phyloP scores from a whole-genome alignment of 2,888 invertebrate genomes.

The Sisyra nigra region DNA sequence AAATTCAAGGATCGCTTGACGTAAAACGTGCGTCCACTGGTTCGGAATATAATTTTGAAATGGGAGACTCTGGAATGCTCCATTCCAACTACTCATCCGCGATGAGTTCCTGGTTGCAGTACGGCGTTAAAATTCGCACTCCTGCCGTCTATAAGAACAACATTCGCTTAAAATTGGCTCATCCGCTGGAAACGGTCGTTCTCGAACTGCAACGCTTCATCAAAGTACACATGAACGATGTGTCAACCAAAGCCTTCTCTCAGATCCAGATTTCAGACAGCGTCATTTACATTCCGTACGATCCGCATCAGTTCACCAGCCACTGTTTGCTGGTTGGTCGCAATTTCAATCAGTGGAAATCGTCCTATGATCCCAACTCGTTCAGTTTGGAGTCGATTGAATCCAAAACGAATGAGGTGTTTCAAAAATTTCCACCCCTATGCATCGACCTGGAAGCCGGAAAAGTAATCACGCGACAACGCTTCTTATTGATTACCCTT shows the following conservation, averaged over 20 bases:
- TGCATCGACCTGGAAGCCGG: slow-evolving; percentile 17
- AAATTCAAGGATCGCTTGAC: not conserved
- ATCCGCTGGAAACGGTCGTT: slow-evolving; percentile 28
- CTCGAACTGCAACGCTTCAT: slow-evolving; percentile 34
- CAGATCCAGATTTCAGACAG: slow-evolving; percentile 23
- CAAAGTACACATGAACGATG: slow-evolving; percentile 26
- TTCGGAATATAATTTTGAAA: not conserved
- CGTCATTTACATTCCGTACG: slow-evolving; percentile 26
- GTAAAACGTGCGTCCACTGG: not conserved
- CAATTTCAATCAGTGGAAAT: slow-evolving; percentile 45
- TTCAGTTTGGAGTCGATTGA: slow-evolving; percentile 18
- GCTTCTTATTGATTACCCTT: slow-evolving; percentile 39
- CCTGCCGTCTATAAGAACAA: slow-evolving; percentile 40
- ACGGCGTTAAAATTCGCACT: slow-evolving; percentile 34
- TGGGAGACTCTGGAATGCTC: slow-evolving; percentile 33
- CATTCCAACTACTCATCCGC: slow-evolving; percentile 34
- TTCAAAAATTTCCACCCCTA: slow-evolving; percentile 32
- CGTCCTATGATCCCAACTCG: slow-evolving; percentile 24
- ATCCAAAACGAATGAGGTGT: slow-evolving; percentile 22
- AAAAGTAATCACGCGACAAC: slow-evolving; percentile 43
- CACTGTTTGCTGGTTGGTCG: slow-evolving; percentile 41
- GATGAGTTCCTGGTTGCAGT: slow-evolving; percentile 41
- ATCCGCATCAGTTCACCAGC: slow-evolving; percentile 23
- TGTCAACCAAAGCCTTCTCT: slow-evolving; percentile 28
- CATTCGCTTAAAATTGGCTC: slow-evolving; percentile 28